Evolutionary conservation across 1,140 invertebrate genomes (phyloP), one percentile per base, ranked within the genome.

Genomic region (Nymphalis io): DNA sequence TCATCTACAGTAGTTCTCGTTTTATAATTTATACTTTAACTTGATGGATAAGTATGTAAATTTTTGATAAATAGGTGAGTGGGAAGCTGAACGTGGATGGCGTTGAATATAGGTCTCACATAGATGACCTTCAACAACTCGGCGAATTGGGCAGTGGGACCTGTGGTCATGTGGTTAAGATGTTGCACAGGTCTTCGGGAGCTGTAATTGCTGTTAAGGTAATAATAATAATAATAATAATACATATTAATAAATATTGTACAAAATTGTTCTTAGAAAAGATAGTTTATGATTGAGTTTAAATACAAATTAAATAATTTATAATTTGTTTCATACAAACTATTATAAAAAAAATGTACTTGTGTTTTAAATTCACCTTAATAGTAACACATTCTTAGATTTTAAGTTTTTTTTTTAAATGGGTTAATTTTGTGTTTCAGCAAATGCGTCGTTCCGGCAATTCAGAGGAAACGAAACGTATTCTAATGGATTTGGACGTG

Each of bases 401-500:
- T 0, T 8, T 33, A 33, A 8, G 27, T 0, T 33, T 33, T 2
- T 33, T 46, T 42, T 42, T 48, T 3, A 8, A 11, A 53, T 15
- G 6, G 20, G 13, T 8, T 21, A 23, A 53, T 23, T 11, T 21
- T 55, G n/a, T 67, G 51, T 66, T 59, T 74, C 88, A 98, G 95
- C 98, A 99, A 96, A 99, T 99, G 98, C 94, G 98, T 70, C 94
- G 98, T 46, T 98, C 98, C 11, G 97, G 98, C 13, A 99, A 99
- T 86, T 95, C 95, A 15, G 98, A 99, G 88, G 98, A 99, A 91
- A 99, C 98, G 70, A 99, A 99, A 91, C 94, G 98, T 76, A 99
- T 99, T 63, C 96, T 99, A 57, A 99, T 99, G 98, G 99, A 99
- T 92, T 93, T 99, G 74, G 98, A 99, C 88, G 98, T 99, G 39